Percentiles rank a stretch among this genome's conserved stretches.
These are phyloP conservation scores for Seladonia tumulorum DNA, from an alignment of 2,888 invertebrate species.

Conservation along the genomic window DNA sequence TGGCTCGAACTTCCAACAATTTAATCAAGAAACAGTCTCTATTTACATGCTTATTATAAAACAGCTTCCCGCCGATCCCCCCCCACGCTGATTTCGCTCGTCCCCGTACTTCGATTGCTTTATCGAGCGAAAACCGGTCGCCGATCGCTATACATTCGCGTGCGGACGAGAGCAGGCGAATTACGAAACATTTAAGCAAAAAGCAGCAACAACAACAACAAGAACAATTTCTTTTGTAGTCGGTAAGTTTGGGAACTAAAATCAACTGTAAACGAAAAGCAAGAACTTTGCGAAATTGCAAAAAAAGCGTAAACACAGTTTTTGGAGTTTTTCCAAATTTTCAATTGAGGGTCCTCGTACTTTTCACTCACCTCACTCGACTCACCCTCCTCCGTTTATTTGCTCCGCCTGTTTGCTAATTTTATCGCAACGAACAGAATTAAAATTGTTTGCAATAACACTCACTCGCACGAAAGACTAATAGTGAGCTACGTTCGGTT, in stretches of 20 bases:
- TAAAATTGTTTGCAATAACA: neutral
- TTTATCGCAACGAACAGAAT: neutral
- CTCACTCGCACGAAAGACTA: neutral
- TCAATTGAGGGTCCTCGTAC: neutral
- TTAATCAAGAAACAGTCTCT: constrained; percentile 41
- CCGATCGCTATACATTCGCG: neutral
- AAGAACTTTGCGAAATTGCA: too few species aligned
- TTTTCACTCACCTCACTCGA: neutral
- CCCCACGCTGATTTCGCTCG: neutral
- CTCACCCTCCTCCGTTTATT: neutral
- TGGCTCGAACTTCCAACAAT: constrained; percentile 20
- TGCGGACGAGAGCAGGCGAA: neutral
- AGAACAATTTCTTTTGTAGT: too few species aligned
- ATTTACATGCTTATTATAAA: constrained; percentile 36
- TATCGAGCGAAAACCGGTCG: neutral
- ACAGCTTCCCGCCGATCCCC: neutral
- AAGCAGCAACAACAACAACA: too few species aligned
- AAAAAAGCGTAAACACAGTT: neutral
- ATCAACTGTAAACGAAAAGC: too few species aligned
- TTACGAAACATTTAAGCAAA: neutral
- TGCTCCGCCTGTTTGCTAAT: neutral
- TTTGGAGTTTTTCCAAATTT: neutral
- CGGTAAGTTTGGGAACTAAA: too few species aligned
- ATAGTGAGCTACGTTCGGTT: neutral
- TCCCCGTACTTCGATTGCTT: neutral